Percentiles rank a stretch among this genome's conserved stretches.
These are phyloP conservation scores for Macrobrachium nipponense DNA, from an alignment of 1,140 invertebrate species.

Conservation along the genomic window DNA sequence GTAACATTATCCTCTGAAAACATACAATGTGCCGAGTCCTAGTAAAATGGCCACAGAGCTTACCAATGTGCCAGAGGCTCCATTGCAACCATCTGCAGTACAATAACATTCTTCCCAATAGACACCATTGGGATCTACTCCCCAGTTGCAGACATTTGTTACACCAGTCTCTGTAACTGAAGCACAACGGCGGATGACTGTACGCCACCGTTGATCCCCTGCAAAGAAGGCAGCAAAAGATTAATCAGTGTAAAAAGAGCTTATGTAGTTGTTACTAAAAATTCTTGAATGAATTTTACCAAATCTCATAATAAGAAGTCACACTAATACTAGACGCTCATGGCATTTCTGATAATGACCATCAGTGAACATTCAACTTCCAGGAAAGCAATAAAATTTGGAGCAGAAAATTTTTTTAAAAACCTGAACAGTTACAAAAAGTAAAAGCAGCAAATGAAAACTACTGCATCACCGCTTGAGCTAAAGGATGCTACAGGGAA, in stretches of 20 bases:
- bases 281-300: too few species aligned
- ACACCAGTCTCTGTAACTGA: constrained; percentile 90
- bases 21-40: not conserved
- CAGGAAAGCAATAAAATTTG: too few species aligned
- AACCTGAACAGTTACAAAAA: too few species aligned
- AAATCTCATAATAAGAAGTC: too few species aligned
- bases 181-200: constrained; percentile 89
- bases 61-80: constrained; percentile 59
- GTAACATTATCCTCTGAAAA: not conserved
- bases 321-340: too few species aligned
- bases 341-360: too few species aligned
- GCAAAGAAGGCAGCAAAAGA: constrained; percentile 65
- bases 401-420: too few species aligned
- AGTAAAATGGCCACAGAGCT: not conserved
- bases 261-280: not conserved
- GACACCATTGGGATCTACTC: constrained; percentile 89
- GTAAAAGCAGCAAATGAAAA: too few species aligned
- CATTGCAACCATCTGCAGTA: constrained; percentile 87
- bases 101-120: constrained; percentile 97
- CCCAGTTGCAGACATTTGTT: constrained; percentile 93
- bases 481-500: too few species aligned
- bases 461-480: too few species aligned
- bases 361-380: too few species aligned
- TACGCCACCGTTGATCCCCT: constrained; percentile 94
- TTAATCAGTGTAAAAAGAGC: not conserved